These are phyloP conservation scores for Cynaeus angustus DNA, from an alignment of 2,888 invertebrate genomes.

Conservation along the genomic window DNA sequence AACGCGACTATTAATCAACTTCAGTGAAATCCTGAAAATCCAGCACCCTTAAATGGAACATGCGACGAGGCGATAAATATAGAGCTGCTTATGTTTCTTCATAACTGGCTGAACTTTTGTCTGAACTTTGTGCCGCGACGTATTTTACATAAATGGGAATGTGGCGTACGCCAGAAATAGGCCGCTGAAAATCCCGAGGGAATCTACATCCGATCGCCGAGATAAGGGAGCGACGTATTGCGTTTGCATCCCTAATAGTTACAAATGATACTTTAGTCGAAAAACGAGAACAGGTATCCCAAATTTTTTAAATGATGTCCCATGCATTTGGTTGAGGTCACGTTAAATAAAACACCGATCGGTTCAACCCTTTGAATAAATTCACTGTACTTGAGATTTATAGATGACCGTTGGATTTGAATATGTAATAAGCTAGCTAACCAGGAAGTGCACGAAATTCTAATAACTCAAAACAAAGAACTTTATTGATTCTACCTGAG, in stretches of 20 bases:
- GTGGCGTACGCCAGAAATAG: conserved; percentile 6
- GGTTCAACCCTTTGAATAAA: conserved; percentile 26
- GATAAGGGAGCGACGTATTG: conserved; percentile 5
- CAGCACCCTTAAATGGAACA: conserved; percentile 40
- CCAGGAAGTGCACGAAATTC: conserved; percentile 17
- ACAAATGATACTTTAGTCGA: conserved; percentile 12
- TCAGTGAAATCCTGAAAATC: conserved; percentile 40
- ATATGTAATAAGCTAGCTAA: conserved; percentile 27
- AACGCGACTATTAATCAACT: conserved; percentile 44
- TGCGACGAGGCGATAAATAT: conserved; percentile 34
- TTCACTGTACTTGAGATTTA: conserved; percentile 31
- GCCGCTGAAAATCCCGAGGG: neutral
- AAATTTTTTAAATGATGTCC: neutral
- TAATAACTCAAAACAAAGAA: conserved; percentile 35
- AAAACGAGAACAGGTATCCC: neutral
- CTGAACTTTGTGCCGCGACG: conserved; percentile 20
- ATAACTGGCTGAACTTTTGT: conserved; percentile 19
- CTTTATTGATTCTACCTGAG: conserved; percentile 13
- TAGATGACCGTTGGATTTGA: conserved; percentile 28
- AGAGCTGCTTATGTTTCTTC: conserved; percentile 34
- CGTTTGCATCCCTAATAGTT: conserved; percentile 24
- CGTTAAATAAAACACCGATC: conserved; percentile 27
- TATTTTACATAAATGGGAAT: conserved; percentile 32
- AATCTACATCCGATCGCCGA: neutral
- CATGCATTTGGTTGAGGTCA: neutral